Base-by-base conservation (phyloP, 2,113 vertebrate genomes). In the Sigmodon hispidus region DNA sequence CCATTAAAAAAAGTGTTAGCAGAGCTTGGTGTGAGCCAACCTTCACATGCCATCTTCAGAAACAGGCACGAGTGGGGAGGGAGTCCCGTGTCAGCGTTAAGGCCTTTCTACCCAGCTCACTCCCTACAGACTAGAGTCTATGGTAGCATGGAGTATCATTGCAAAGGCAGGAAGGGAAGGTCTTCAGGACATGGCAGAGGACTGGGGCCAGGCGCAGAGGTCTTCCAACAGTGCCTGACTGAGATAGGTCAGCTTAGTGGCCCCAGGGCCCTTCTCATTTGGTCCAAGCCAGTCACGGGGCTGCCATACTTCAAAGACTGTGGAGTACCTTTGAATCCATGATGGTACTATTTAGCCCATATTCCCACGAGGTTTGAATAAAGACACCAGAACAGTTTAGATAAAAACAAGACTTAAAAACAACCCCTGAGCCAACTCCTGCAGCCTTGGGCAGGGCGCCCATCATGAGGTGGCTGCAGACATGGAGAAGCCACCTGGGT, bases 371-470 rank as follows among this genome's bases (percentile, higher is more conserved):
- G 3, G 76, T 31, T 19, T 31, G 52, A 55, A 34, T 34, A 92
- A 92, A 88, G 93, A 88, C 17, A 31, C 76, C 90, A 61, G 72
- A 61, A 55, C 48, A 59, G n/a, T 79, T 0, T 67, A 69, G 83
- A 89, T 59, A 93, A 75, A 89, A 92, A 87, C 13, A 67, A 96
- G 70, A 80, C 50, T 24, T 83, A 61, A 52, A 90, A 4, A 94
- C 70, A 92, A 73, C 48, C 26, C 19, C 65, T 4, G 0, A 73
- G 89, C 75, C 0, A 2, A 50, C 8, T 52, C n/a, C 48, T 5
- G n/a, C 19, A 76, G 83, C 50, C 43, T 22, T 2, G n/a, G 72
- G 76, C 45, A 57, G 55, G 83, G 48, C 15, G 40, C 72, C 31
- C 40, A 72, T 55, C 31, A 3, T 17, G 43, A 89, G 69, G 80